Conservation (phyloP, 1,140 invertebrate species). For the Sarcophaga bullata region DNA sequence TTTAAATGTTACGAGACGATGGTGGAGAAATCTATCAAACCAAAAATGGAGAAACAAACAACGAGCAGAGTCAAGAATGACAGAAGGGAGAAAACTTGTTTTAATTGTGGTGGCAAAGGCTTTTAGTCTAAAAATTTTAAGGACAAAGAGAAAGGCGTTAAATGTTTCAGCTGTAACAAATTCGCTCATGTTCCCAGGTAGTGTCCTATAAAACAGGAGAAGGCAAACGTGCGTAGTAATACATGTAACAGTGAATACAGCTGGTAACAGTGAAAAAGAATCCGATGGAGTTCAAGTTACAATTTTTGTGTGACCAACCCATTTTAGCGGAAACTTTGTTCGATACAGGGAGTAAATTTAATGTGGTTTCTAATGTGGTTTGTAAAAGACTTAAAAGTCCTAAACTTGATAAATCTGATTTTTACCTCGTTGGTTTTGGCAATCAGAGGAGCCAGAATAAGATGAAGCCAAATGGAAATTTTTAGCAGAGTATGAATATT, state of each 20-base stretch:
- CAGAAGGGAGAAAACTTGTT: conserved; percentile 10
- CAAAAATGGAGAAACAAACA: background rate
- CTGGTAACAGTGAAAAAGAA: background rate
- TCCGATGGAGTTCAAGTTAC: background rate
- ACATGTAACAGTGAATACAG: no score
- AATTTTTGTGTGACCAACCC: background rate
- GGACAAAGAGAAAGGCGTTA: conserved; percentile 16
- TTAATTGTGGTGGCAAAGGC: conserved; percentile 39
- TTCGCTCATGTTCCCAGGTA: conserved; percentile 9
- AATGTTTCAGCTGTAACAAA: conserved; percentile 37
- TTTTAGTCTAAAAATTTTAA: background rate
- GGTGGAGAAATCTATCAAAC: background rate
- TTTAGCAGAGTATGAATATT: background rate
- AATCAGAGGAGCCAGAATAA: background rate
- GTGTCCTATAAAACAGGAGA: background rate
- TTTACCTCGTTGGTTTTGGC: conserved; percentile 2
- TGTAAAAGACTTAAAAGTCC: background rate
- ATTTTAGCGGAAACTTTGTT: background rate
- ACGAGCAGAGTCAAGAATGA: background rate
- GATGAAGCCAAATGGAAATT: background rate
- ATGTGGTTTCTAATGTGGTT: background rate
- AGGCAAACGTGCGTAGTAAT: background rate
- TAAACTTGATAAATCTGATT: background rate
- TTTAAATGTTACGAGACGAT: background rate
- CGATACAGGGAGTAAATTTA: conserved; percentile 27